phyloP scores from a whole-genome alignment of 2,113 vertebrate genomes.

The Tetraodon nigroviridis region DNA sequence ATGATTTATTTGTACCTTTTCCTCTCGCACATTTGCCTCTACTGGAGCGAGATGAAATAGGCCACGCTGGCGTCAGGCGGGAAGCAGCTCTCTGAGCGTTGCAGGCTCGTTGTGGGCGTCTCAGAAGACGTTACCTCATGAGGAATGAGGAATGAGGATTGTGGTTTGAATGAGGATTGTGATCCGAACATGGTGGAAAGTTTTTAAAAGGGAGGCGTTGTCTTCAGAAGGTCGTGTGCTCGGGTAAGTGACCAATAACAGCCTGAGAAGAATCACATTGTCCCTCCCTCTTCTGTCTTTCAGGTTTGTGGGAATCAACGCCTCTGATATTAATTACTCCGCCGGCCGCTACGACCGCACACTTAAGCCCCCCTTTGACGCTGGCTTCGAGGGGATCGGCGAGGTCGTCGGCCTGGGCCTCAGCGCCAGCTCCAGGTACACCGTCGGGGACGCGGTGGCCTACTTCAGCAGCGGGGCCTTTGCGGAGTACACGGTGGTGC shows the following conservation, averaged over 20 bases:
- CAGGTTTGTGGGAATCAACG: constrained; percentile 92
- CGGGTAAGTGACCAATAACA: not conserved
- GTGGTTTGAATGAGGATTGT: no score
- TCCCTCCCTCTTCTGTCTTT: constrained; percentile 18
- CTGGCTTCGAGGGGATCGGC: constrained; percentile 88
- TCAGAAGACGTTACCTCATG: constrained; percentile 62
- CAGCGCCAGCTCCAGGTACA: constrained; percentile 79
- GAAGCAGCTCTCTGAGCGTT: constrained; percentile 47
- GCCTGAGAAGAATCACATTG: constrained; percentile 19
- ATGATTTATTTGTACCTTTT: constrained; percentile 69
- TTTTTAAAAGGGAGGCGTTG: constrained; percentile 46
- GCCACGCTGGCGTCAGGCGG: constrained; percentile 51
- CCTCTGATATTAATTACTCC: constrained; percentile 91
- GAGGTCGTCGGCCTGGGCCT: constrained; percentile 89
- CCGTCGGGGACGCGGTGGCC: constrained; percentile 84
- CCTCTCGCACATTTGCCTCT: constrained; percentile 65
- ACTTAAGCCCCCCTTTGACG: constrained; percentile 81
- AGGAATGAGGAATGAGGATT: no score
- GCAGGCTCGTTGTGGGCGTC: constrained; percentile 61
- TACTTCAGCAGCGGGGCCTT: constrained; percentile 82
- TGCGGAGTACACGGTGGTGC: constrained; percentile 85
- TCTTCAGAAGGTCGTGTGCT: constrained; percentile 28
- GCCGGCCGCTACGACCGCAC: constrained; percentile 85
- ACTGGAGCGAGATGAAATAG: constrained; percentile 61
- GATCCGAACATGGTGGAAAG: constrained; percentile 47